Evolutionary conservation across 2,797 vertebrate species (phyloP), one percentile per base, ranked within the genome.

Genomic region (Rachycentron canadum): DNA sequence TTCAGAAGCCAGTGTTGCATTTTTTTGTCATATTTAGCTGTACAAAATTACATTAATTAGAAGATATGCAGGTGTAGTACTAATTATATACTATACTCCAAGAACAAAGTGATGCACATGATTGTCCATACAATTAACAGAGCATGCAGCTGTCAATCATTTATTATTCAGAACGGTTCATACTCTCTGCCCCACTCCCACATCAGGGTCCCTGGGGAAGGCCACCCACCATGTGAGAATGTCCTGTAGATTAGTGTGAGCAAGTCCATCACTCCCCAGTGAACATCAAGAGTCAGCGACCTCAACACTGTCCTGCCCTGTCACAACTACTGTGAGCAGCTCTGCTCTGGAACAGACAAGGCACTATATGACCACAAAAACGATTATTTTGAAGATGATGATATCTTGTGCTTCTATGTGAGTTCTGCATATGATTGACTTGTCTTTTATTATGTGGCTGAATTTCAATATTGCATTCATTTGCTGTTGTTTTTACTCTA

Each of bases 221-320:
- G 72, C 78, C 73, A 65, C 87, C 88, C 84, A 91, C 86, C 76
- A 90, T 79, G 90, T 93, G 93, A 93, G 80, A 94, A 92, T 82
- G 82, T 90, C 89, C 82, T 85, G 73, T 72, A 91, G 89, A 93
- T 94, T 84, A 90, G 90, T 94, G 93, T 82, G 91, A 94, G 83
- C 34, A 14, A 83, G 64, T 76, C 81, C 41, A 49, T 82, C 83
- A 68, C 62, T 83, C 77, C 78, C 49, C 73, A 52, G 52, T 69
- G 73, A 82, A 52, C 78, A 53, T 47, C 71, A 50, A 30, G 73
- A 83, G 62, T 78, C 81, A 21, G 53, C 19, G 25, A 82, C 74
- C 79, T 78, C 49, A 36, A 26, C 61, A 21, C 57, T 2, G 62
- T 63, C 62, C 47, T 70, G 75, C 43, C 65, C 60, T 50, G 61